Conservation (phyloP, 2,113 vertebrate species). For the Cololabis saira region DNA sequence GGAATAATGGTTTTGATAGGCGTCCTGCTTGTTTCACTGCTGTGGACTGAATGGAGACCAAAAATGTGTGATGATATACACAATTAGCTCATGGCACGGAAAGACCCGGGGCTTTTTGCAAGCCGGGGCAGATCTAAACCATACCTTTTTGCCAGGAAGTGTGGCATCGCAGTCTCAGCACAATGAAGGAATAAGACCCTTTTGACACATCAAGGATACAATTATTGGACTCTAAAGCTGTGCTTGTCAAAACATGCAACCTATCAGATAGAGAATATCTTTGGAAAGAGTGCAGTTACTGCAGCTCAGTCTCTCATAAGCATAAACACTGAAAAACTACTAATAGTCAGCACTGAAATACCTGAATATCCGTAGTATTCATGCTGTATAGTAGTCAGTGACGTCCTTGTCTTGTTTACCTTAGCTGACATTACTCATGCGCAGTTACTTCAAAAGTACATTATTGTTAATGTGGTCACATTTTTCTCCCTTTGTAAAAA, state of each 20-base stretch:
- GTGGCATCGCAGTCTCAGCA: conserved; percentile 54
- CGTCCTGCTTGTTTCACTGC: conserved; percentile 81
- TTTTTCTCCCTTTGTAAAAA: conserved; percentile 22
- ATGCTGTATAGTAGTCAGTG: conserved; percentile 22
- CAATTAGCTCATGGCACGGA: conserved; percentile 73
- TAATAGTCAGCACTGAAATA: conserved; percentile 35
- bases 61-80: conserved; percentile 78
- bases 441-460: conserved; percentile 67
- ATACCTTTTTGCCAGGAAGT: conserved; percentile 56
- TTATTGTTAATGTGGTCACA: conserved; percentile 64
- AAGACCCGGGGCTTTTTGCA: conserved; percentile 64
- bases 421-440: conserved; percentile 52
- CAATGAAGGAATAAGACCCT: conserved; percentile 50
- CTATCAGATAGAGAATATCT: conserved; percentile 80
- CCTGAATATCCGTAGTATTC: conserved; percentile 9
- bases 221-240: conserved; percentile 89
- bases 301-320: conserved; percentile 3
- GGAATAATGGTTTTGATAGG: conserved; percentile 97
- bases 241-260: conserved; percentile 94
- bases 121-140: conserved; percentile 75
- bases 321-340: conserved; percentile 1
- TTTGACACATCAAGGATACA: conserved; percentile 95
- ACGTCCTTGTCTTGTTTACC: conserved; percentile 51
- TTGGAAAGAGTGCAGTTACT: conserved; percentile 40
- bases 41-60: conserved; percentile 63